Evolutionary conservation across 1,140 invertebrate species (phyloP), one percentile per base, ranked within the genome.

Genomic region (Calliphora vicina): DNA sequence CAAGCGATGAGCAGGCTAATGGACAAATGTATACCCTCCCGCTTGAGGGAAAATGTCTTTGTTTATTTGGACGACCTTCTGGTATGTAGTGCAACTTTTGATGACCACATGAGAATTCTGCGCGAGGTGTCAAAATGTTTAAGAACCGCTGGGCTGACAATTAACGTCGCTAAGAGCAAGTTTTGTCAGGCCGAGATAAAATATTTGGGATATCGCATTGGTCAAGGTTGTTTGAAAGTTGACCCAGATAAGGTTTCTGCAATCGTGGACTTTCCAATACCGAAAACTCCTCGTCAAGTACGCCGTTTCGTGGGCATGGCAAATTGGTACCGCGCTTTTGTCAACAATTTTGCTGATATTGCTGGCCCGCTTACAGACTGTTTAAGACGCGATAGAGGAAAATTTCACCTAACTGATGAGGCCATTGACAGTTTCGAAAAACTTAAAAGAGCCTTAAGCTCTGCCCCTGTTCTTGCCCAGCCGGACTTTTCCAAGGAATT

Each of bases 311-410:
- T n/a, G n/a, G n/a, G n/a, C n/a, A n/a, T n/a, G n/a, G n/a, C n/a
- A n/a, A 86, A 86, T 0, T 91, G 88, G 90, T 86, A 50, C 45
- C 45, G 45, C 12, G 2, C 17, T 0, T 91, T 91, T 82, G 84
- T 91, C 1, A 42, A 76, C 0, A 84, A 90, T 45, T 91, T 89
- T 82, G 85, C 90, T 0, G 81, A 43, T 4, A 74, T 88, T 0
- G 80, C 86, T 9, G 29, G 9, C 5, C 67, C 76, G 12, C 23
- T 84, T 1, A 82, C 82, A n/a, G 45, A 57, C 12, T 81, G 86
- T 13, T 20, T 83, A 35, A 35, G 27, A 23, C 61, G 8, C 1
- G 9, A 6, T 42, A 71, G 12, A 9, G 20, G 67, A 26, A 3
- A 3, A 2, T 80, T 84, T 12, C 2, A 15, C 0, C 91, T 88